Evolutionary conservation across 2,888 invertebrate species (phyloP), one percentile per base, ranked within the genome.

Genomic region (Allolobophora icterica): DNA sequence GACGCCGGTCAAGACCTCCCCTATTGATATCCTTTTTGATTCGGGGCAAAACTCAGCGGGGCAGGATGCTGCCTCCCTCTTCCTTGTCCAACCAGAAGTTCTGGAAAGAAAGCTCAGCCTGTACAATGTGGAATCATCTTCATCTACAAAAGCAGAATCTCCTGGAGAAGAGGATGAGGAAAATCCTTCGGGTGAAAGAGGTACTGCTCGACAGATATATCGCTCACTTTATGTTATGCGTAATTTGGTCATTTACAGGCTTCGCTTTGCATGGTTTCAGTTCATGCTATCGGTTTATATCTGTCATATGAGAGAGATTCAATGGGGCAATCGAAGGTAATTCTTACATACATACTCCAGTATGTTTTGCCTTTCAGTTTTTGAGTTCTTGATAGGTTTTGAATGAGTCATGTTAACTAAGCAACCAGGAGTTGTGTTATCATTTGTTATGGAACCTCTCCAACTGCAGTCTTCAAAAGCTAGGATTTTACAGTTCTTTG

Each of bases 11-110:
- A 92, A 90, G 58, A 42, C 89, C 19, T 91, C 92, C 15, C 92
- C 92, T 4, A 92, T 93, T 45, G 92, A 92, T 83, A 89, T 87
- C 33, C 91, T 89, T n/a, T 90, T 91, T 58, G 91, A 92, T 40
- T 91, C 89, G 11, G 91, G 91, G 19, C 91, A 90, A n/a, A 90
- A 92, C 71, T 90, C 35, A 89, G 89, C 35, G 19, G 42, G 19
- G 4, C 38, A 84, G 38, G 58, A 58, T 40, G 38, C 35, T 21
- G 34, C 87, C 35, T 87, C 87, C 35, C 34, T 87, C 34, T 87
- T 87, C 35, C 87, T 87, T 38, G 38, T 87, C 35, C 87, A 87
- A 38, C 84, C 91, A 24, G 91, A 90, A 89, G 91, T 83, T 5
- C 89, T 92, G 90, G 91, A 91, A 34, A 91, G 89, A 40, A 92